Conservation (phyloP, 2,888 invertebrate species). For the Gerris lacustris region DNA sequence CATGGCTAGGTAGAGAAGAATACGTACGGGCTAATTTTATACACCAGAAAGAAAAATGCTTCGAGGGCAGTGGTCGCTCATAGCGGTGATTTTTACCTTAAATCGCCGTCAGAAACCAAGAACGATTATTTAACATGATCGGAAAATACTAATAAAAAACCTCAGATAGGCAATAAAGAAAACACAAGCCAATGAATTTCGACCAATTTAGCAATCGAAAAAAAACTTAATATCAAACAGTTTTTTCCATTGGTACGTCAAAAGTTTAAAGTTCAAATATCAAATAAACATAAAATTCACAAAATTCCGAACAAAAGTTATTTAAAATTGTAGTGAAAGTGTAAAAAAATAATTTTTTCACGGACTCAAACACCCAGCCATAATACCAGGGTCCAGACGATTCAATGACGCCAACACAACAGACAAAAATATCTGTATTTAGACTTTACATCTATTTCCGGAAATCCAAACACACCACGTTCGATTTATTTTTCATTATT, state of each 20-base stretch:
- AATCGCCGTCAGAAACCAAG: not conserved
- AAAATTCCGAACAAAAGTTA: not conserved
- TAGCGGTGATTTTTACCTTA: not conserved
- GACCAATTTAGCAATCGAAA: not conserved
- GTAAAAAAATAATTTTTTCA: not conserved
- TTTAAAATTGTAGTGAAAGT: not conserved
- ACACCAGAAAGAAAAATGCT: not conserved
- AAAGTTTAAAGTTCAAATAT: not conserved
- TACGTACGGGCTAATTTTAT: constrained; percentile 3
- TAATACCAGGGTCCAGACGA: not conserved
- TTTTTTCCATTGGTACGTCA: not conserved
- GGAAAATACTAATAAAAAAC: not conserved
- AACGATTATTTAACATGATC: not conserved
- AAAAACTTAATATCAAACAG: not conserved
- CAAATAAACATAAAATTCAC: not conserved
- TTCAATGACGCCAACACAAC: not conserved
- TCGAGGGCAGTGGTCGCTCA: not conserved
- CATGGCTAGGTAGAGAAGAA: not conserved
- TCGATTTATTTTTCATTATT: too few relatives aligned
- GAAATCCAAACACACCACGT: too few relatives aligned
- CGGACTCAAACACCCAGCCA: constrained; percentile 5
- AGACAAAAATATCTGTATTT: not conserved
- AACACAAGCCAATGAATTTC: constrained; percentile 3
- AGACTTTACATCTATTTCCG: too few relatives aligned
- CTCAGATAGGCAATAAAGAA: not conserved